A percentile compares a stretch with the other conserved stretches of the same genome.
Conservation (phyloP, 2,888 invertebrate species). For the Chrysopilus asiliformis region DNA sequence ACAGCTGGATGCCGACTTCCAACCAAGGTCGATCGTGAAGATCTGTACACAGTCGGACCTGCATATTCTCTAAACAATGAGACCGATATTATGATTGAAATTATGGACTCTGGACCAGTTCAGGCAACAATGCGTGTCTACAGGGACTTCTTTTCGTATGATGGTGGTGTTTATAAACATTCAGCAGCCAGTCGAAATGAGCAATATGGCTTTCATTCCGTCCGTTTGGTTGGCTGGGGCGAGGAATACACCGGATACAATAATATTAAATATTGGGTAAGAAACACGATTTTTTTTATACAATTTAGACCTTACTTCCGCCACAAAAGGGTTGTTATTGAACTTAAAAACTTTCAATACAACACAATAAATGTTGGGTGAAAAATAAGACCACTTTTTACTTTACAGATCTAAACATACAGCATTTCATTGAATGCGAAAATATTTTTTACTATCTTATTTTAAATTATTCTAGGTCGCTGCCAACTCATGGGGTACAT, state of each 20-base stretch:
- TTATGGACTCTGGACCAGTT: conserved; percentile 80
- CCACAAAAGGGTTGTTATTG: too few relatives aligned
- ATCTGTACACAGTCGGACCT: conserved; percentile 59
- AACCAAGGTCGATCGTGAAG: conserved; percentile 40
- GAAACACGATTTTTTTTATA: conserved; percentile 18
- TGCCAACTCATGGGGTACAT: conserved; percentile 85
- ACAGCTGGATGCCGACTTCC: conserved; percentile 43
- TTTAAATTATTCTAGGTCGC: conserved; percentile 48
- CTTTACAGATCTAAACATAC: too few relatives aligned
- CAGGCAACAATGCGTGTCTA: conserved; percentile 86
- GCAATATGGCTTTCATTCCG: conserved; percentile 70
- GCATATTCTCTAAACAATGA: conserved; percentile 61
- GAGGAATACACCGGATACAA: conserved; percentile 47
- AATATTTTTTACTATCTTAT: not conserved
- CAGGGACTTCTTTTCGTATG: conserved; percentile 87
- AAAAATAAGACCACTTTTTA: too few relatives aligned
- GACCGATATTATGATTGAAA: conserved; percentile 84
- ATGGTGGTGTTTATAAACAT: conserved; percentile 67
- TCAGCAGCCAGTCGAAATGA: conserved; percentile 42
- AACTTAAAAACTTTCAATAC: too few relatives aligned
- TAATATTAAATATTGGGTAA: conserved; percentile 73
- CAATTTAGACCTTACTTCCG: too few relatives aligned
- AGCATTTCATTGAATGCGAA: too few relatives aligned
- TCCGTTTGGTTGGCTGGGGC: conserved; percentile 87
- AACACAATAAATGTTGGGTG: too few relatives aligned